phyloP scores from a whole-genome alignment of 2,113 vertebrate species.

The Gopherus evgoodei region DNA sequence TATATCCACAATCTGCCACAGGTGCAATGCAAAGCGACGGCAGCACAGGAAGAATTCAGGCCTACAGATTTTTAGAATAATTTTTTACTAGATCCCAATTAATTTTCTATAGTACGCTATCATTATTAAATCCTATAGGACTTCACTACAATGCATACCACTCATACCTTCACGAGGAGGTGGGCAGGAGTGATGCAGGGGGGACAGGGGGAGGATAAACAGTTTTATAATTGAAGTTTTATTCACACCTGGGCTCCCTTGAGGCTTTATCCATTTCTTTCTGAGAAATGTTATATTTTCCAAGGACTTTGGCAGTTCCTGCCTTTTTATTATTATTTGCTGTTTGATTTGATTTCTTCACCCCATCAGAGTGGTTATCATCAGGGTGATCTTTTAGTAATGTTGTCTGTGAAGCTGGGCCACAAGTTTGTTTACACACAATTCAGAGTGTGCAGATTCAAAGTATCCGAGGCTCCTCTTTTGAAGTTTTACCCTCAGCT shows the following conservation, averaged over 20 bases:
- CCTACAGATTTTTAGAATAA: constrained; percentile 48
- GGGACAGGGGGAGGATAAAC: neutral
- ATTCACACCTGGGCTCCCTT: neutral
- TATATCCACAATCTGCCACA: neutral
- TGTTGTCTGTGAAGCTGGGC: neutral
- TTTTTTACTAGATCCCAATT: constrained; percentile 53
- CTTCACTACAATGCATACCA: constrained; percentile 5
- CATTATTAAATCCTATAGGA: constrained; percentile 42
- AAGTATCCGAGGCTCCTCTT: neutral
- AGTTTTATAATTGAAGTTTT: neutral
- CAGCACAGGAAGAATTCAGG: neutral
- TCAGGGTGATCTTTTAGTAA: neutral
- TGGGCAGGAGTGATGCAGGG: neutral
- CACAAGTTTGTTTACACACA: neutral
- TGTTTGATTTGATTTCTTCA: neutral
- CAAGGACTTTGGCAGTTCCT: no score
- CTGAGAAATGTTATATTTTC: neutral
- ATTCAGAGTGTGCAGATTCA: neutral
- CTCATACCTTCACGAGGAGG: neutral
- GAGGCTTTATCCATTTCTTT: neutral
- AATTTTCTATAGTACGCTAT: constrained; percentile 33
- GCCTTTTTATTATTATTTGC: neutral
- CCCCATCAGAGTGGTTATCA: neutral
- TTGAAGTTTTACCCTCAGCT: neutral
- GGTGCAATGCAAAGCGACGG: neutral